Conservation (phyloP, 2,113 vertebrate species). For the Heptranchias perlo region DNA sequence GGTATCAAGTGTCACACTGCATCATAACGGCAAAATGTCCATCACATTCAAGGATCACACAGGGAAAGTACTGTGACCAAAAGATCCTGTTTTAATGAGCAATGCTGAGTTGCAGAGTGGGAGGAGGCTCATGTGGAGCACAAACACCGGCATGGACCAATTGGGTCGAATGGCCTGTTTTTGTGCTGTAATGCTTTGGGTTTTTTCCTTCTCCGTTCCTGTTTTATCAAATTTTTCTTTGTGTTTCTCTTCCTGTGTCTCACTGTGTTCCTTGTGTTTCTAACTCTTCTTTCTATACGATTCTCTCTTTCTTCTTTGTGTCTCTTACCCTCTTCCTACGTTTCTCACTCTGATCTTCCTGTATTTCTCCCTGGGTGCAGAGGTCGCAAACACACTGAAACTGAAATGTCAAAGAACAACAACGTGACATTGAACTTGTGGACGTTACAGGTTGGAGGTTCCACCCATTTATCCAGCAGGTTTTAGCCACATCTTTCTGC, state of each 20-base stretch:
- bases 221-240: neutral
- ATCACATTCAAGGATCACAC: neutral
- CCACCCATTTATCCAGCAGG: neutral
- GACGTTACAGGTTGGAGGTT: neutral
- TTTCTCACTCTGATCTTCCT: neutral
- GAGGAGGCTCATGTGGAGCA: too few species aligned
- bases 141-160: too few species aligned
- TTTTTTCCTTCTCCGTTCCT: neutral
- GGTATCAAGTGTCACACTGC: too few species aligned
- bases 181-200: too few species aligned
- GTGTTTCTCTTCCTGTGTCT: neutral
- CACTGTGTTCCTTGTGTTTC: neutral
- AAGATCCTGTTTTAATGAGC: neutral
- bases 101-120: neutral
- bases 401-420: too few species aligned
- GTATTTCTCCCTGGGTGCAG: neutral
- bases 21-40: neutral
- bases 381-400: neutral
- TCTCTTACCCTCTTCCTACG: neutral
- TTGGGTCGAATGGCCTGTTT: too few species aligned
- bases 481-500: neutral
- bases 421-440: neutral
- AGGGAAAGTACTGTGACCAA: neutral
- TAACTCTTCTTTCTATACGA: neutral
- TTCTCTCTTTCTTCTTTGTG: neutral